A percentile compares a stretch with the other conserved stretches of the same genome.
Conservation (phyloP, 2,113 vertebrate species). For the Cyanistes caeruleus region DNA sequence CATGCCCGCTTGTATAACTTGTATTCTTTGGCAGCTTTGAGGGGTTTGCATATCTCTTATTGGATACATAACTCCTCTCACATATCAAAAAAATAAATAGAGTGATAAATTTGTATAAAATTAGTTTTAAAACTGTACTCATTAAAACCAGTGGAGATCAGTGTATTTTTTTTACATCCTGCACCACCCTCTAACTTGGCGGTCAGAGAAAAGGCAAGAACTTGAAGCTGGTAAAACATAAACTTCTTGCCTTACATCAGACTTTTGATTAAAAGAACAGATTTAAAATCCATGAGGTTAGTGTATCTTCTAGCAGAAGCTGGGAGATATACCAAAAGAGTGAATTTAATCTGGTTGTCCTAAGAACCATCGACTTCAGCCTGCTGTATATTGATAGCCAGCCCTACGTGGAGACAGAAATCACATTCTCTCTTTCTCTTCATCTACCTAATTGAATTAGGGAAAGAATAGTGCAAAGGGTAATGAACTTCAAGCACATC, state of each 20-base stretch:
- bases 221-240: neutral
- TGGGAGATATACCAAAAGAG: neutral
- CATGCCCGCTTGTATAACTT: slow-evolving; percentile 59
- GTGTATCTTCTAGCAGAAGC: neutral
- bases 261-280: neutral
- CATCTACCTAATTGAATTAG: neutral
- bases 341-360: neutral
- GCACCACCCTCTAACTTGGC: neutral
- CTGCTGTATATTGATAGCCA: rapidly evolving
- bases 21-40: slow-evolving; percentile 27
- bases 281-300: neutral
- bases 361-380: rapidly evolving
- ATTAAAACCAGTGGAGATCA: neutral
- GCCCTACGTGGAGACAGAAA: neutral
- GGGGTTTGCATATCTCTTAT: neutral
- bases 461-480: neutral
- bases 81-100: neutral
- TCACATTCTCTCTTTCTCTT: neutral
- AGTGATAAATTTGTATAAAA: slow-evolving; percentile 7
- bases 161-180: neutral
- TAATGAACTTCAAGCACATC: neutral
- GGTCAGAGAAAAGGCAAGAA: neutral
- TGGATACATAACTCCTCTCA: neutral
- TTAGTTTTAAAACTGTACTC: neutral
- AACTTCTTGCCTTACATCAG: neutral